Evolutionary conservation across 2,113 vertebrate genomes (phyloP), one percentile per base, ranked within the genome.

Genomic region (Lonchura striata): DNA sequence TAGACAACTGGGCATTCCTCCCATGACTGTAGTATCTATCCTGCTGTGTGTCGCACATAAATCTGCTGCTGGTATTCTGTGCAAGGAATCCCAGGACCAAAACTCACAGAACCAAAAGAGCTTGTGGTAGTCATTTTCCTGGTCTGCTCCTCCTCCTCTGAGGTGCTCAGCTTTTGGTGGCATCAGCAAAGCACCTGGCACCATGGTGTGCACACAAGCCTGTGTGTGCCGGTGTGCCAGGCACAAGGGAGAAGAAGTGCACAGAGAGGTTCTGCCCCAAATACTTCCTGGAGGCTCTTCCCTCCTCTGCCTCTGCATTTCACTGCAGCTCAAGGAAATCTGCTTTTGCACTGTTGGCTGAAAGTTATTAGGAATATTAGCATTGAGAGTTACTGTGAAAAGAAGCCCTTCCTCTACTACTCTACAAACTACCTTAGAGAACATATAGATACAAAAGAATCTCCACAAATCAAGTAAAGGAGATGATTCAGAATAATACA

Each of bases 181-280:
- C 2, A 1, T 18, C 33, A 53, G 30, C 6, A 11, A 74, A 69
- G 66, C 8, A 0, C 21, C 9, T 3, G 5, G n/a, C 52, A 50
- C 64, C 1, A 3, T 2, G 1, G n/a, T 9, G 19, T 9, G 23
- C 52, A 21, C 5, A 1, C 9, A 1, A 24, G 12, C 25, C 44
- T 15, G 14, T 4, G 1, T 24, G 30, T 54, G 44, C 0, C 0
- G 22, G 44, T 0, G 0, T 20, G n/a, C 33, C 0, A 0, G 33
- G 30, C 35, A 8, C 15, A 2, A 0, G 5, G 35, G n/a, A 61
- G 25, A 52, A 49, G 23, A 13, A 4, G 0, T 20, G 9, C 2
- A 0, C 2, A 20, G 70, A 47, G 60, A 61, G 3, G 3, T 65
- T 50, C 71, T 54, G 31, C 50, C 37, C 31, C 37, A 72, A 57